A percentile compares a stretch with the other conserved stretches of the same genome.
phyloP scores from a whole-genome alignment of 2,888 invertebrate species.

The Adineta ricciae region DNA sequence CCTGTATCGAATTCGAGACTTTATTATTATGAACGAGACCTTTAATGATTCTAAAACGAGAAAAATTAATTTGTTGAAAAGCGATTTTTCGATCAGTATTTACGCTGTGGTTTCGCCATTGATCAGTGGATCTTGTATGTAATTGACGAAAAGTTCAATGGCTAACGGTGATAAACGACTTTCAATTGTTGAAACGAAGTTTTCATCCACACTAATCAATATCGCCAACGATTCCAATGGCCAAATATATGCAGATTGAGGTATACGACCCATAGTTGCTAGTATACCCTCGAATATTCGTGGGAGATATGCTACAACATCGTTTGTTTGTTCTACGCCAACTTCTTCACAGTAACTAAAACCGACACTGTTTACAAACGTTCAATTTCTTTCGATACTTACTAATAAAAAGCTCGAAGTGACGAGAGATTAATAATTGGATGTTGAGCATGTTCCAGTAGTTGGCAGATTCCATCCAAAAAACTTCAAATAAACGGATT shows the following conservation, averaged over 20 bases:
- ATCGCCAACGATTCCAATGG: conserved; percentile 55
- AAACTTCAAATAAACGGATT: background rate
- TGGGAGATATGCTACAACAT: conserved; percentile 41
- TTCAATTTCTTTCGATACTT: background rate
- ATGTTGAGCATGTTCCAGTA: background rate
- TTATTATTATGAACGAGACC: conserved; percentile 21
- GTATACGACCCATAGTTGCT: conserved; percentile 48
- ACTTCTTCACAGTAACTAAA: conserved; percentile 1
- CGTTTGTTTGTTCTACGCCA: background rate
- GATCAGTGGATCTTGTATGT: conserved; percentile 27
- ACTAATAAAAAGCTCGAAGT: conserved; percentile 11
- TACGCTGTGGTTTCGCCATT: conserved; percentile 21
- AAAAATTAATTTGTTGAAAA: no score
- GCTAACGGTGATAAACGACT: conserved; percentile 59
- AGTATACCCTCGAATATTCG: conserved; percentile 55
- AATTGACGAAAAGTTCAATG: conserved; percentile 59
- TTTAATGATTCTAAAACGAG: background rate
- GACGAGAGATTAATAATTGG: background rate
- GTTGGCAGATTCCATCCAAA: background rate
- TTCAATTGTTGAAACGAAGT: conserved; percentile 59
- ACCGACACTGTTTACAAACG: background rate
- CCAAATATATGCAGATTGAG: conserved; percentile 54
- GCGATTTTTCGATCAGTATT: no score
- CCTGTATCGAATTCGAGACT: background rate
- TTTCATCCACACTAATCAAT: conserved; percentile 57